A percentile compares a stretch with the other conserved stretches of the same genome.
Evolutionary conservation across 1,140 invertebrate genomes (phyloP).

Genomic region (Anadara kagoshimensis): DNA sequence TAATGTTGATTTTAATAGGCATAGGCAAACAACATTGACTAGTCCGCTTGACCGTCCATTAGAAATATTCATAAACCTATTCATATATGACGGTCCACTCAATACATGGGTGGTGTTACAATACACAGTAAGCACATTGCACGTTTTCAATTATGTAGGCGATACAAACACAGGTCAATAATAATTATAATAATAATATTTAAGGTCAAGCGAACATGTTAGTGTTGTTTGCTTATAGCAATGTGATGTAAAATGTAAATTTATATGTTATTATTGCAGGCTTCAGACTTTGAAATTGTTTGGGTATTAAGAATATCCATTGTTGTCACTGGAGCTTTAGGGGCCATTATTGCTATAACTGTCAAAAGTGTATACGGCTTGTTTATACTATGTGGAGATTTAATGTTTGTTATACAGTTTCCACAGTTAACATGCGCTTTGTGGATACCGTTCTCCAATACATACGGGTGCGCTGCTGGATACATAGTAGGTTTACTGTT

Average conservation of each 20-base stretch:
- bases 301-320: conserved; percentile 57
- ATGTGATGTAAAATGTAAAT: background rate
- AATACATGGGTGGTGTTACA: too few species aligned
- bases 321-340: conserved; percentile 41
- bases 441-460: conserved; percentile 81
- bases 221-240: too few species aligned
- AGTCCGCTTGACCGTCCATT: too few species aligned
- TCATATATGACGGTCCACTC: too few species aligned
- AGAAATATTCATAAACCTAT: too few species aligned
- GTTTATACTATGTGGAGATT: conserved; percentile 55
- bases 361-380: conserved; percentile 53
- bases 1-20: too few species aligned
- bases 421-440: conserved; percentile 56
- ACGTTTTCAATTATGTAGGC: too few species aligned
- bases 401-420: conserved; percentile 59
- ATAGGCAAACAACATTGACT: too few species aligned
- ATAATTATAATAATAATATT: too few species aligned
- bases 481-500: conserved; percentile 91
- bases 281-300: conserved; percentile 50
- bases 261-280: conserved; percentile 42
- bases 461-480: conserved; percentile 89
- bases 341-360: conserved; percentile 49
- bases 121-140: too few species aligned
- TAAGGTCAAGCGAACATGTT: too few species aligned
- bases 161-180: too few species aligned